A percentile compares a stretch with the other conserved stretches of the same genome.
Evolutionary conservation across 2,888 invertebrate genomes (phyloP).

Genomic region (Aporophyla nigra): DNA sequence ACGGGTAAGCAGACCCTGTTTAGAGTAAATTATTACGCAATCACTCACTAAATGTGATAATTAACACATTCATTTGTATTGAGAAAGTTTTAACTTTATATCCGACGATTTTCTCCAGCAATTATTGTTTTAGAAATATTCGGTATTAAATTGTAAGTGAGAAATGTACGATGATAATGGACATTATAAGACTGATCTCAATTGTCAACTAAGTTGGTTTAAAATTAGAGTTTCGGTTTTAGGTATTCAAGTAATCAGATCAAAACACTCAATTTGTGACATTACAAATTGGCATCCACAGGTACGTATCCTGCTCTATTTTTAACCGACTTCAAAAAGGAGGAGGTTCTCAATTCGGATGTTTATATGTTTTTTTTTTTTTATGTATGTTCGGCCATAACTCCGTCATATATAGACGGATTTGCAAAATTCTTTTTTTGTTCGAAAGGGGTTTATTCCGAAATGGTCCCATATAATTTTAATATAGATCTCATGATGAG

Average conservation of each 20-base stretch:
- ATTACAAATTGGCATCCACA: background rate
- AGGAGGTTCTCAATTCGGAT: too few species aligned
- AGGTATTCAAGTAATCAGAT: background rate
- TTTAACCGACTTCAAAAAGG: too few species aligned
- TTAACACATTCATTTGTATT: background rate
- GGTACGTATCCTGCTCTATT: too few species aligned
- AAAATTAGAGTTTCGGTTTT: background rate
- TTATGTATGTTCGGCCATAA: too few species aligned
- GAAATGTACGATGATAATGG: background rate
- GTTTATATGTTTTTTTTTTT: too few species aligned
- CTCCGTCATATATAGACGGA: too few species aligned
- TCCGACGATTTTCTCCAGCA: background rate
- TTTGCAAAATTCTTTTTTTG: too few species aligned
- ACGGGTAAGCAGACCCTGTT: background rate
- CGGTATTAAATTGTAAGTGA: background rate
- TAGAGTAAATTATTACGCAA: background rate
- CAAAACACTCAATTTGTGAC: background rate
- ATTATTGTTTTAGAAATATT: background rate
- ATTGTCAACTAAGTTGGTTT: background rate
- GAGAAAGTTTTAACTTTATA: background rate
- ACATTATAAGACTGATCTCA: background rate
- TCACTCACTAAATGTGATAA: background rate
- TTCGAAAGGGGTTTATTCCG: too few species aligned
- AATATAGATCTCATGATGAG: too few species aligned
- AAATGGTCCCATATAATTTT: too few species aligned